Percentiles rank a stretch among this genome's conserved stretches.
phyloP scores from a whole-genome alignment of 2,888 invertebrate genomes.

The Nomada hirtipes region DNA sequence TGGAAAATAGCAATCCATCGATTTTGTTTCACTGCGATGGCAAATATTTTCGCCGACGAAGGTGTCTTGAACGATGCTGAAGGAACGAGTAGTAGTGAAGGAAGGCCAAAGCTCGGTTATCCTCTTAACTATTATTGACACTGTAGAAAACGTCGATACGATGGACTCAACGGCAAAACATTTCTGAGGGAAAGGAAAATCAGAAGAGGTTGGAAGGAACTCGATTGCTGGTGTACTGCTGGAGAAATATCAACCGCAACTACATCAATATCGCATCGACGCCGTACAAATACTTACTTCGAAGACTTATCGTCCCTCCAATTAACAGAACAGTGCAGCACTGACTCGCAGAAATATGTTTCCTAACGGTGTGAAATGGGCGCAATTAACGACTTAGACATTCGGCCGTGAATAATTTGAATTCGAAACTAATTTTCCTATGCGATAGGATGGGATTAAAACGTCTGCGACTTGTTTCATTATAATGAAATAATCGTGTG shows the following conservation, averaged over 20 bases:
- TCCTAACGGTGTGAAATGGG: constrained; percentile 17
- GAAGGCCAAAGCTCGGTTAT: constrained; percentile 28
- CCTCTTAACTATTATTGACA: constrained; percentile 58
- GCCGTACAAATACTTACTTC: constrained; percentile 28
- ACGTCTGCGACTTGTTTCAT: too few species aligned
- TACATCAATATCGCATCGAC: constrained; percentile 40
- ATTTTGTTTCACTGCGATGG: constrained; percentile 31
- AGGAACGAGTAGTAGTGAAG: constrained; percentile 6
- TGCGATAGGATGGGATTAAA: not conserved
- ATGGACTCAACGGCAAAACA: constrained; percentile 18
- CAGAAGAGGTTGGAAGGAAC: too few species aligned
- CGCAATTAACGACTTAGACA: constrained; percentile 26
- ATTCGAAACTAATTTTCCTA: constrained; percentile 20
- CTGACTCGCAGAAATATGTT: constrained; percentile 16
- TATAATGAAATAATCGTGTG: not conserved
- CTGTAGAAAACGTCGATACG: constrained; percentile 46
- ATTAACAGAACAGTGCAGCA: constrained; percentile 21
- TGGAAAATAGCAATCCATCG: not conserved
- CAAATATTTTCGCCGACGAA: constrained; percentile 56
- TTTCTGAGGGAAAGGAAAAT: constrained; percentile 3
- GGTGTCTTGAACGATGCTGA: constrained; percentile 31
- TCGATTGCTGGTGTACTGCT: not conserved
- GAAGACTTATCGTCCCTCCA: constrained; percentile 29
- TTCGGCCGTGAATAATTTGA: not conserved
- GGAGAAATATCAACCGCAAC: constrained; percentile 12